Evolutionary conservation across 2,797 vertebrate species (phyloP), one percentile per base, ranked within the genome.

Genomic region (Cetoscarus ocellatus): DNA sequence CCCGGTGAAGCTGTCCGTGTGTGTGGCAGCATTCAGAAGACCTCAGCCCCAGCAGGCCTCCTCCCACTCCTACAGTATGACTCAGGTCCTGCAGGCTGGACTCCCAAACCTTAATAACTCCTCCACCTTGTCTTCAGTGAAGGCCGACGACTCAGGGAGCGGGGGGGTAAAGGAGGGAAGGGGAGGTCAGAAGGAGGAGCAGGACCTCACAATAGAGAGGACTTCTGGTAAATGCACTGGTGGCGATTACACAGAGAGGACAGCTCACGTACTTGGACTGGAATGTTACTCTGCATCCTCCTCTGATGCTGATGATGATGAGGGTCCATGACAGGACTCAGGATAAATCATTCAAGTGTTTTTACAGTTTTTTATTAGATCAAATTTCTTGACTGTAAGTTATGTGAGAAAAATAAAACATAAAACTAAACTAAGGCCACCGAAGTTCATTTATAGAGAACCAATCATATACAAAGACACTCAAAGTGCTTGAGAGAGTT

Each of bases 101-200:
- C 85, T 95, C 10, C 95, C 94, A 35, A 95, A 95, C 79, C 90
- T 95, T 3, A 79, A 53, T 9, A 88, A 81, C 49, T 67, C 77
- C 44, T 51, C 76, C 6, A 38, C 52, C 10, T 83, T 27, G 0
- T 36, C 40, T 34, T 44, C 57, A 51, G 39, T 44, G 6, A 54
- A 56, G 52, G 70, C 19, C 34, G 27, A 6, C 48, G 64, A 67
- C 0, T 10, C 15, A 36, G 74, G 57, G 40, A 27, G 39, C 0
- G 39, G 36, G 74, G 59, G 40, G 19, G 39, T 0, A 36, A 55
- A 6, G 49, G 15, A 3, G 38, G 38, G 38, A 10, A 7, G 9
- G 38, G 9, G 38, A 5, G 38, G 38, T 39, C 38, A 39, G 3
- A 10, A 7, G 3, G 38, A 39, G 38, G 38, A 39, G 9, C 38